Evolutionary conservation across 2,797 vertebrate genomes (phyloP).

Genomic region (Crocidura indochinensis): DNA sequence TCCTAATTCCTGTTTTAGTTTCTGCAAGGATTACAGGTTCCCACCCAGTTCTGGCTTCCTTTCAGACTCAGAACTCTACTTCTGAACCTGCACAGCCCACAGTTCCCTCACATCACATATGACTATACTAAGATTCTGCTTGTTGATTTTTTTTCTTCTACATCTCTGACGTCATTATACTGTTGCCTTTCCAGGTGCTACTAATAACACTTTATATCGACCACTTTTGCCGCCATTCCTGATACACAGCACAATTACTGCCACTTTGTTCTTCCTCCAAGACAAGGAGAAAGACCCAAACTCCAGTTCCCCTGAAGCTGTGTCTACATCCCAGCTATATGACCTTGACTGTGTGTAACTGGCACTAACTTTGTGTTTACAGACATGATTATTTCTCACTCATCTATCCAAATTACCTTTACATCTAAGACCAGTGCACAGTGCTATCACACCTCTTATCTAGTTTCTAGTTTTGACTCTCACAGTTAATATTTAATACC

Average conservation of each 20-base stretch:
- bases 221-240: neutral
- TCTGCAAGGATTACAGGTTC: too few species aligned
- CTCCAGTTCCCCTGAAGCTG: neutral
- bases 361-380: neutral
- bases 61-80: too few species aligned
- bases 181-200: neutral
- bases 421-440: neutral
- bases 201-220: neutral
- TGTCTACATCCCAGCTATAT: neutral
- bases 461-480: constrained; percentile 73
- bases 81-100: too few species aligned
- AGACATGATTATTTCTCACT: constrained; percentile 49
- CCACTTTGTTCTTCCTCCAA: neutral
- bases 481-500: constrained; percentile 43
- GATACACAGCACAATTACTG: too few species aligned
- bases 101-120: too few species aligned
- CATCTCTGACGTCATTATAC: neutral
- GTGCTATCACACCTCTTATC: neutral
- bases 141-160: neutral
- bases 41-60: too few species aligned
- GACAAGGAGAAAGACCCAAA: neutral
- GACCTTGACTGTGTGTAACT: neutral
- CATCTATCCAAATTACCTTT: constrained; percentile 64
- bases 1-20: too few species aligned
- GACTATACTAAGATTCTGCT: too few species aligned